Evolutionary conservation across 1,140 invertebrate genomes (phyloP), one percentile per base, ranked within the genome.

Genomic region (Brachionus koreanus): DNA sequence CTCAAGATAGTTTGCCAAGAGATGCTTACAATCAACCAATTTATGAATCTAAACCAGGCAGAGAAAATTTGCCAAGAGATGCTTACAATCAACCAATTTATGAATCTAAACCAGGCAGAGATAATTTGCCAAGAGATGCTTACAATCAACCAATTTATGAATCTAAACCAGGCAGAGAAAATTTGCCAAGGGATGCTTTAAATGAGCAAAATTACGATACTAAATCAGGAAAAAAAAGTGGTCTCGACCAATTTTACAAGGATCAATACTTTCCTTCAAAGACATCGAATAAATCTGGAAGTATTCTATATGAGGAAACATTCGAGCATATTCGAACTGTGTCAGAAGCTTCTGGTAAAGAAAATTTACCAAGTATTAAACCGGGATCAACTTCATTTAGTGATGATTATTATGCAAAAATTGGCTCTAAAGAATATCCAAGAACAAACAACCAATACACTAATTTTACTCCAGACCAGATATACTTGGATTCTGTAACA

Each of bases 271-370:
- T 37, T 19, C 12, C 63, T 13, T 33, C 63, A 33, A 37, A 65
- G 12, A 9, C 25, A 65, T 65, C 63, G 3, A 65, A 65, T 29
- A 13, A 16, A 42, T 69, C 65, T 39, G 37, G 37, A 33, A 65
- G 63, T 39, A 69, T 69, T 69, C 39, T 69, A 10, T 69, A 69
- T 9, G 65, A 69, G 39, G 65, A 69, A 37, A 69, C 65, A 39
- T 69, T 69, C 39, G 33, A 69, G 65, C 65, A 69, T 69, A 69
- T 69, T 37, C 33, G 35, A 37, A 69, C 65, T 16, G 65, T 69
- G 7, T 37, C 29, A 3, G 33, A 69, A 5, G 65, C 29, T 39
- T 69, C 65, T 2, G 37, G 35, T 0, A 37, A 19, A 39, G 35
- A 69, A 16, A 69, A 69, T 23, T 69, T 69, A 12, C 33, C 16